A percentile compares a stretch with the other conserved stretches of the same genome.
Conservation (phyloP, 2,888 invertebrate genomes). For the Rhopalosiphum nymphaeae region DNA sequence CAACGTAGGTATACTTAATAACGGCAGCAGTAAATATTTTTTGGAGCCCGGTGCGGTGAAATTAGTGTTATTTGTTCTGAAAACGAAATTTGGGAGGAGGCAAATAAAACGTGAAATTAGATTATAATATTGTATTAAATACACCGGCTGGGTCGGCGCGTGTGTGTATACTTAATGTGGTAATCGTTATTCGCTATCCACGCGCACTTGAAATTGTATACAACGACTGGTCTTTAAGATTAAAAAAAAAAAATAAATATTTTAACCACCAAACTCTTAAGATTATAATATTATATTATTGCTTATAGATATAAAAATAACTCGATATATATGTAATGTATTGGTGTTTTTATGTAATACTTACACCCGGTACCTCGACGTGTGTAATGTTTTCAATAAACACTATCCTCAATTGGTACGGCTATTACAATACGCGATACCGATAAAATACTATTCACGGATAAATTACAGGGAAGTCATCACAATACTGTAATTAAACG, state of each 20-base stretch:
- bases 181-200: background rate
- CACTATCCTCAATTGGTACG: background rate
- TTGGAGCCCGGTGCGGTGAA: slow-evolving; percentile 31
- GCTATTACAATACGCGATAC: background rate
- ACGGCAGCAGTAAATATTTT: slow-evolving; percentile 8
- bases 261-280: background rate
- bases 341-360: background rate
- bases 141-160: background rate
- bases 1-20: background rate
- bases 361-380: background rate
- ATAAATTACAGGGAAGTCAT: background rate
- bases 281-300: background rate
- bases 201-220: background rate
- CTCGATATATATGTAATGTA: background rate
- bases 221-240: background rate
- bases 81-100: background rate
- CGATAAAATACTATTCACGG: background rate
- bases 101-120: background rate
- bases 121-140: slow-evolving; percentile 1
- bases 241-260: background rate
- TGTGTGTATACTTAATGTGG: background rate
- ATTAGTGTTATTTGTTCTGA: slow-evolving; percentile 47
- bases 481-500: slow-evolving; percentile 5
- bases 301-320: background rate
- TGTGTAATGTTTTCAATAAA: background rate